Evolutionary conservation across 2,113 vertebrate genomes (phyloP), one percentile per base, ranked within the genome.

Genomic region (Anguilla japonica): DNA sequence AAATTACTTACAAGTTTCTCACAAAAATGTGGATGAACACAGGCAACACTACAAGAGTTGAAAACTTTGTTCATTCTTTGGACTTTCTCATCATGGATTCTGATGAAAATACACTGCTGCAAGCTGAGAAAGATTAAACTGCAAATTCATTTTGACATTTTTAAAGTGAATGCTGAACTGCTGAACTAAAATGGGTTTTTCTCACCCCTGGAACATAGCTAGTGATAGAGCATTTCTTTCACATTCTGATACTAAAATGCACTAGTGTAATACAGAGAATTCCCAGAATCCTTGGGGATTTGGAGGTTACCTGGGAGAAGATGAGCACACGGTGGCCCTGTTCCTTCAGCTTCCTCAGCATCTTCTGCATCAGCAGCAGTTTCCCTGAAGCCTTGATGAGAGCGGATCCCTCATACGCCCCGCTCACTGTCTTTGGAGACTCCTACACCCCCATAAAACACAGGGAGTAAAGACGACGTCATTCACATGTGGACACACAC

Each of bases 391-490:
- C 94, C 93, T 98, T 96, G 90, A 98, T 99, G 67, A 99, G 96
- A 71, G 97, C 94, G 57, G 95, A 96, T 63, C 98, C 98, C 90
- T 99, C 98, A 84, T 98, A 99, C 98, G 99, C 98, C 89, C 98
- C 98, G 87, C 98, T 99, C 56, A 98, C 98, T 96, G 99, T 98
- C 95, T 98, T 99, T 85, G 98, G 96, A 43, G 98, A 98, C 94
- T 99, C 98, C 98, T 99, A 87, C 22, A 60, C 71, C 16, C 80
- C 40, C 40, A 46, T 13, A 22, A 43, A 11, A 81, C 79, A 84
- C n/a, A 71, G 26, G 7, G 22, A 8, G 67, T 8, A n/a, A 81
- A 41, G 43, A 81, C 43, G 18, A 41, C 16, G 56, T 13, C 43
- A 71, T 8, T 5, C 26, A 71, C 63, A 71, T 7, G 2, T 20